These are phyloP conservation scores for Anguilla marmorata DNA, from an alignment of 2,797 vertebrate genomes.

Conservation along the genomic window DNA sequence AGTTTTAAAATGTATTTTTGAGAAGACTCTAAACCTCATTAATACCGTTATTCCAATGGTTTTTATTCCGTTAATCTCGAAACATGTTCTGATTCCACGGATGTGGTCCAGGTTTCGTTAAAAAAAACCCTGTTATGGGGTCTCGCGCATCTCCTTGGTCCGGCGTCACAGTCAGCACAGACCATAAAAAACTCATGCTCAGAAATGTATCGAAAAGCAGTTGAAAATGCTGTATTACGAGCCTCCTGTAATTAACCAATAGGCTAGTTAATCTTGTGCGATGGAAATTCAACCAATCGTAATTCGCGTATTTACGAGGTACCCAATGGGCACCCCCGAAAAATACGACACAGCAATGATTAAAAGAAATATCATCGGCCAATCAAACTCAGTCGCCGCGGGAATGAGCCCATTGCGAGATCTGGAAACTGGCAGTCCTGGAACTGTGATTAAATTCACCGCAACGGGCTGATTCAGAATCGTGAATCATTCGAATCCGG, in stretches of 20 bases:
- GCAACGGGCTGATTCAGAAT: neutral
- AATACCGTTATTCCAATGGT: neutral
- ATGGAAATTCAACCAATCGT: conserved; percentile 23
- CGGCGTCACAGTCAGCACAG: neutral
- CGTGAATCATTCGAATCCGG: neutral
- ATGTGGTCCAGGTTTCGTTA: conserved; percentile 51
- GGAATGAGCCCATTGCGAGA: conserved; percentile 7
- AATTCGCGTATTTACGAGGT: neutral
- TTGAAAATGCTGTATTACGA: conserved; percentile 8
- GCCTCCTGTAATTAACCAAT: conserved; percentile 32
- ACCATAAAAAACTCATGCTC: conserved; percentile 14
- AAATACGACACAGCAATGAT: conserved; percentile 7
- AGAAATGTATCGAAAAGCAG: conserved; percentile 22
- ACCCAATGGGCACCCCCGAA: neutral
- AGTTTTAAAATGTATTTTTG: neutral
- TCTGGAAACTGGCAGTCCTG: neutral
- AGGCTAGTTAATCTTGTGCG: conserved; percentile 4
- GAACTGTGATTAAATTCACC: conserved; percentile 22
- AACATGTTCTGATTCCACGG: conserved; percentile 6
- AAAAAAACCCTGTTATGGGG: conserved; percentile 38
- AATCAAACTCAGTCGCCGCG: conserved; percentile 16
- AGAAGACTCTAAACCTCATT: neutral
- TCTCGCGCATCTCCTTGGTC: neutral
- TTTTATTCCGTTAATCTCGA: conserved; percentile 37
- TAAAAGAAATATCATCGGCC: conserved; percentile 12